phyloP scores from a whole-genome alignment of 2,888 invertebrate genomes.

The Protula sp. region DNA sequence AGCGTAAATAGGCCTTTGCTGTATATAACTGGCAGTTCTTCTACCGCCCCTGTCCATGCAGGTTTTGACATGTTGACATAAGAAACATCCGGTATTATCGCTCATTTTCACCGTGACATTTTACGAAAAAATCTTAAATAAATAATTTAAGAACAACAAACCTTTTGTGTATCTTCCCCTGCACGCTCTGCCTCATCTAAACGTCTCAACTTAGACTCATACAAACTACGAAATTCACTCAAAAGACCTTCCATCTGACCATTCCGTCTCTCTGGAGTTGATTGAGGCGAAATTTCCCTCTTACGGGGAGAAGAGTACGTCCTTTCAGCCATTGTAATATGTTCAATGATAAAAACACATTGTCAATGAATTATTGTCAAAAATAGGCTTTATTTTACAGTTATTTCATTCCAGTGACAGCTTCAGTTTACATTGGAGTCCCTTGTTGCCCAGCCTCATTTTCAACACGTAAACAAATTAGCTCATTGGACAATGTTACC shows the following conservation, averaged over 20 bases:
- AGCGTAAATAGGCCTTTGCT: too few species aligned
- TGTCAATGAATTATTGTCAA: too few species aligned
- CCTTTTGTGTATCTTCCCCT: conserved; percentile 43
- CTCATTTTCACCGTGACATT: not conserved
- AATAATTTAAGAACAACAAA: conserved; percentile 14
- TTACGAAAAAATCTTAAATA: not conserved
- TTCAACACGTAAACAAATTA: too few species aligned
- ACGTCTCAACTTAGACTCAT: conserved; percentile 40
- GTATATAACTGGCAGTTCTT: not conserved
- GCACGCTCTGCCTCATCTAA: conserved; percentile 40
- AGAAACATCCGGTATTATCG: not conserved
- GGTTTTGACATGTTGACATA: not conserved
- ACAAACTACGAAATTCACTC: conserved; percentile 46
- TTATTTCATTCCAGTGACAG: too few species aligned
- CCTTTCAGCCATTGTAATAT: too few species aligned
- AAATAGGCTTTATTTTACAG: too few species aligned
- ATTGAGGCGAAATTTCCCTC: too few species aligned
- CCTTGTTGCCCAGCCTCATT: too few species aligned
- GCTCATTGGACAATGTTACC: too few species aligned
- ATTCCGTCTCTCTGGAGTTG: not conserved
- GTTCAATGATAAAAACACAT: too few species aligned
- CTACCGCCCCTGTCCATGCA: not conserved
- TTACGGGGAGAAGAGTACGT: too few species aligned
- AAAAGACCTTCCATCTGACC: conserved; percentile 47
- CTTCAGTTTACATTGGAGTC: too few species aligned